Evolutionary conservation across 2,888 invertebrate species (phyloP).

Genomic region (Abscondita cerata): DNA sequence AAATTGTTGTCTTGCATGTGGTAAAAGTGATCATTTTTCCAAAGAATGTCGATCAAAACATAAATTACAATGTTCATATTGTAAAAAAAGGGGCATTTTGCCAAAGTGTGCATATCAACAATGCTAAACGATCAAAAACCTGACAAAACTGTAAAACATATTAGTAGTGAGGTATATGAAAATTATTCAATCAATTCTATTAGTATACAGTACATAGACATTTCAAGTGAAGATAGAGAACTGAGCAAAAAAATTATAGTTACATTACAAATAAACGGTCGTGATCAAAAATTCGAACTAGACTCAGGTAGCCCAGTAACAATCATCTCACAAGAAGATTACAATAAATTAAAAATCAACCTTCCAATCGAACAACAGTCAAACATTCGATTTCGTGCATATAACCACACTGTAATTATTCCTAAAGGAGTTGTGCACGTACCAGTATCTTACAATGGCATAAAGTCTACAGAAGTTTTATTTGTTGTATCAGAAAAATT

Average conservation of each 20-base stretch:
- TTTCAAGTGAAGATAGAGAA: neutral
- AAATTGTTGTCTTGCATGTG: neutral
- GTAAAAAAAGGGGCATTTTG: slow-evolving; percentile 1
- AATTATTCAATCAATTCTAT: neutral
- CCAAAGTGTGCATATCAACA: neutral
- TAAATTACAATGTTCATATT: neutral
- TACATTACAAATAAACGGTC: neutral
- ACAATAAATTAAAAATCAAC: neutral
- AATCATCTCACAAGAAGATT: neutral
- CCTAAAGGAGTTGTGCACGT: neutral
- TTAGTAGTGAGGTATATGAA: neutral
- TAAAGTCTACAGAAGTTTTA: neutral
- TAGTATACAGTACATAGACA: neutral
- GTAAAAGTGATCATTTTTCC: neutral
- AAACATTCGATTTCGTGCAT: neutral
- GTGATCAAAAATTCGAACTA: slow-evolving; percentile 2
- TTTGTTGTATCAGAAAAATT: neutral
- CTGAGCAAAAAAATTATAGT: slow-evolving; percentile 2
- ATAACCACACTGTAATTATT: slow-evolving; percentile 3
- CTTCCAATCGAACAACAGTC: neutral
- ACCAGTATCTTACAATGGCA: neutral
- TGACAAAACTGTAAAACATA: neutral
- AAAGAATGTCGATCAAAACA: neutral
- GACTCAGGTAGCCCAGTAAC: neutral
- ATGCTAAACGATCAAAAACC: neutral